These are phyloP conservation scores for Malacoctenus gilli DNA, from an alignment of 2,797 vertebrate species.

Conservation along the genomic window DNA sequence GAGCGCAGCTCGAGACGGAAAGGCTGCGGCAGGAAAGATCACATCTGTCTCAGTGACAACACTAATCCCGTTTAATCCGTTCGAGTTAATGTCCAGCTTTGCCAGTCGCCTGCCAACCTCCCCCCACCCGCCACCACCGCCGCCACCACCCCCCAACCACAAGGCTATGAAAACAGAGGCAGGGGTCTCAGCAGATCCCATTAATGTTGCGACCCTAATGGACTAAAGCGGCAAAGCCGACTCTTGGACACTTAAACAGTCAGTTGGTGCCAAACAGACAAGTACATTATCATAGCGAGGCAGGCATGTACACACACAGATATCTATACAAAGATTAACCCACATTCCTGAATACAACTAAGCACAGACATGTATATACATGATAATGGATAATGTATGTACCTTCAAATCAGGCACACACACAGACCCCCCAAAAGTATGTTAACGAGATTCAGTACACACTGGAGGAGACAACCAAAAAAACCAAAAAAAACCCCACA, in stretches of 20 bases:
- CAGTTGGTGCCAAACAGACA: slow-evolving; percentile 18
- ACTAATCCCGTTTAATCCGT: slow-evolving; percentile 76
- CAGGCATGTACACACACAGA: not conserved
- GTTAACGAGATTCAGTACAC: slow-evolving; percentile 9
- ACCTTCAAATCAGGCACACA: slow-evolving; percentile 9
- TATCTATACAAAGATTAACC: not conserved
- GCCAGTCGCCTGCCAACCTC: slow-evolving; percentile 10
- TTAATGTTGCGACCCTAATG: slow-evolving; percentile 63
- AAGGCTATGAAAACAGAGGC: slow-evolving; percentile 58
- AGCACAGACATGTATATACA: not conserved
- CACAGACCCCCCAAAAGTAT: slow-evolving; percentile 2
- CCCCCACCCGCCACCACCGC: not conserved
- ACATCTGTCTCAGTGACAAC: slow-evolving; percentile 75
- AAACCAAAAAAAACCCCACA: too few species aligned
- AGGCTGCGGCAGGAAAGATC: slow-evolving; percentile 56
- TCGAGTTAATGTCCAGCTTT: slow-evolving; percentile 71
- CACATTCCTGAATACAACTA: not conserved
- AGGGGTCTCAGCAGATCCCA: slow-evolving; percentile 57
- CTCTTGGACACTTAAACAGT: slow-evolving; percentile 36
- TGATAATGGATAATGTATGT: too few species aligned
- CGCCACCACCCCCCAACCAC: slow-evolving; percentile 2
- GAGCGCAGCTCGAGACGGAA: not conserved
- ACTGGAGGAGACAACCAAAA: slow-evolving; percentile 6
- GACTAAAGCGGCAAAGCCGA: slow-evolving; percentile 57
- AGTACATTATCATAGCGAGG: slow-evolving; percentile 12